Percentiles rank a stretch among this genome's conserved stretches.
Evolutionary conservation across 2,888 invertebrate species (phyloP).

Genomic region (Tenthredo mesomela): DNA sequence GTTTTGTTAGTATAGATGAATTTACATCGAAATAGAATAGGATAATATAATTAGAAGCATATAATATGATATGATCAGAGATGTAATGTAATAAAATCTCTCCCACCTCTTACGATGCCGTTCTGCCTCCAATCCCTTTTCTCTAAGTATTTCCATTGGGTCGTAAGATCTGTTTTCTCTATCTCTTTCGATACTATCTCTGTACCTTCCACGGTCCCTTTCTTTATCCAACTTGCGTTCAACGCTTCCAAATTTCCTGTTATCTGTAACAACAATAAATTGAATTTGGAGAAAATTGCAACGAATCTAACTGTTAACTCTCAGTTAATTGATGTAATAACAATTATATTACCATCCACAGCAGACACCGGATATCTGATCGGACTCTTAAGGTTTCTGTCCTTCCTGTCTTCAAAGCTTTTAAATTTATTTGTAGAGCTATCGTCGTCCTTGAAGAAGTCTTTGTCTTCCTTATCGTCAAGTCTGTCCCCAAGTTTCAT

Average conservation of each 20-base stretch:
- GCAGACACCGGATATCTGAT: conserved; percentile 57
- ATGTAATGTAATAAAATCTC: background rate
- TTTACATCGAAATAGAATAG: background rate
- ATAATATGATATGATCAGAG: background rate
- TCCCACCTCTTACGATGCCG: conserved; percentile 62
- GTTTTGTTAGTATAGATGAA: background rate
- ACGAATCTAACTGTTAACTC: background rate
- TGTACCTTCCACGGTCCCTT: conserved; percentile 60
- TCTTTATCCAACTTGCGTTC: conserved; percentile 56
- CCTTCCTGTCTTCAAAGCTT: conserved; percentile 66
- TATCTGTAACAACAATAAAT: background rate
- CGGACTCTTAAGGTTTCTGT: conserved; percentile 70
- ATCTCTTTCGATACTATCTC: conserved; percentile 64
- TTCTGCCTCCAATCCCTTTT: conserved; percentile 65
- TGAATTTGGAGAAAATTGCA: background rate
- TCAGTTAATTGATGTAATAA: background rate
- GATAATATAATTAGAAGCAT: background rate
- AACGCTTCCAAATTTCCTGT: conserved; percentile 32
- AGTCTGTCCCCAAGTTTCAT: conserved; percentile 21
- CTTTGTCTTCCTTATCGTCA: conserved; percentile 27
- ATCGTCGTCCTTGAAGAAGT: conserved; percentile 28
- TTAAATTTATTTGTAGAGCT: conserved; percentile 56
- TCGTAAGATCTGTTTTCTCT: conserved; percentile 68
- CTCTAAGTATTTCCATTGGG: conserved; percentile 71
- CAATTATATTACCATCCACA: conserved; percentile 22